These are phyloP conservation scores for Apaloderma vittatum DNA, from an alignment of 2,113 vertebrate genomes.

Conservation along the genomic window DNA sequence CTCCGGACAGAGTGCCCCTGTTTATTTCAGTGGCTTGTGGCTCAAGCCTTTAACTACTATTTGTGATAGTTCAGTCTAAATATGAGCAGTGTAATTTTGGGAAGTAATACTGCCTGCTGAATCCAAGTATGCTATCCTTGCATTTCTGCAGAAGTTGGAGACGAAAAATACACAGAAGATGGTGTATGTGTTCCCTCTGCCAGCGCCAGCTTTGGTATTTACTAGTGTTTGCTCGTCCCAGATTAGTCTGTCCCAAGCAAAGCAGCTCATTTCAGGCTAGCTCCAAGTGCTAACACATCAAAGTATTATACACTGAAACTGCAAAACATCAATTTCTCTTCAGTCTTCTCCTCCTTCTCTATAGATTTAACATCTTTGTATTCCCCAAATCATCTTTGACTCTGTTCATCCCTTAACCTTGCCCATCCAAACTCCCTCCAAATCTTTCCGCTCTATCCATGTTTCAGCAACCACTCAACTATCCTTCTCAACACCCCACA, in stretches of 20 bases:
- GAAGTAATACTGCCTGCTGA: not conserved
- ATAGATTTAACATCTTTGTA: not conserved
- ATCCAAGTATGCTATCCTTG: not conserved
- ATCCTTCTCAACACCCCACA: not conserved
- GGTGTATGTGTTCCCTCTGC: not conserved
- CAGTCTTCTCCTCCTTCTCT: not conserved
- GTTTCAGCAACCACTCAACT: not conserved
- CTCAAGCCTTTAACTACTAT: not conserved
- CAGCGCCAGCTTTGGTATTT: not conserved
- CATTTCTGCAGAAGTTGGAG: not conserved
- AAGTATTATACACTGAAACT: not conserved
- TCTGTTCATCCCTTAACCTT: not conserved
- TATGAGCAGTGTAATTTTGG: not conserved
- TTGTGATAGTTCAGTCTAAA: not conserved
- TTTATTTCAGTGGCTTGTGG: not conserved
- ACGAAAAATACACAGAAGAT: not conserved
- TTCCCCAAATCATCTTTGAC: not conserved
- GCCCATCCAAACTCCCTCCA: not conserved
- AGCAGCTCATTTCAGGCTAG: not conserved
- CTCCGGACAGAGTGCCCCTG: not conserved
- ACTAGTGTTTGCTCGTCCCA: not conserved
- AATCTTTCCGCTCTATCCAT: not conserved
- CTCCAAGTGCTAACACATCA: not conserved
- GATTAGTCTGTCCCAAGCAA: not conserved
- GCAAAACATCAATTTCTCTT: not conserved